These are phyloP conservation scores for Nephrotoma flavescens DNA, from an alignment of 2,888 invertebrate genomes.

Conservation along the genomic window DNA sequence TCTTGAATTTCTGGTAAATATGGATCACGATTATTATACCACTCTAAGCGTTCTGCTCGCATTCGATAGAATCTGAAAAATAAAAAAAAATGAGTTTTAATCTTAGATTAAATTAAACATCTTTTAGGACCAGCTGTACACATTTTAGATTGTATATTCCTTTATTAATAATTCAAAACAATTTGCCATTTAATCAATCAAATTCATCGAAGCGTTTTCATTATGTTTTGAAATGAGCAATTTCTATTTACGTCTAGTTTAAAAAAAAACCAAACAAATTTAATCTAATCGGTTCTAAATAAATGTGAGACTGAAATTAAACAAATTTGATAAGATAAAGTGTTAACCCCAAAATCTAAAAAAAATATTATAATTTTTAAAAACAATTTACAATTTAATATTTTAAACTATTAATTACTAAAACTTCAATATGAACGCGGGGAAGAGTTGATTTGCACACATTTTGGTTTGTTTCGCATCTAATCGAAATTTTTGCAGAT, in stretches of 20 bases:
- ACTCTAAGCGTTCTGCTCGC: slow-evolving; percentile 38
- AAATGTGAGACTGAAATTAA: background rate
- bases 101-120: too few species aligned
- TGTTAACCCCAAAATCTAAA: background rate
- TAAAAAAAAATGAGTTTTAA: background rate
- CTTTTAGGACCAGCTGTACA: background rate
- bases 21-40: slow-evolving; percentile 46
- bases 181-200: too few species aligned
- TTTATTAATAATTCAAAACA: background rate
- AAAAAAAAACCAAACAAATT: background rate
- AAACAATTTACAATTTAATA: background rate
- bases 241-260: background rate
- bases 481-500: too few species aligned
- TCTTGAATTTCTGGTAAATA: slow-evolving; percentile 38
- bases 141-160: background rate
- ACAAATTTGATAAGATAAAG: background rate
- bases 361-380: background rate
- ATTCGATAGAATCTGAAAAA: slow-evolving; percentile 36
- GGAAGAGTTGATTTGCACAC: too few species aligned
- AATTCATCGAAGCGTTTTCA: too few species aligned
- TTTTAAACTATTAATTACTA: too few species aligned
- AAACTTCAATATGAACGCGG: too few species aligned
- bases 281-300: background rate
- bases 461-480: too few species aligned
- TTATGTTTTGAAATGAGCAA: background rate